Percentiles rank a stretch among this genome's conserved stretches.
phyloP scores from a whole-genome alignment of 2,797 vertebrate species.

The Catostomus latipinnis region DNA sequence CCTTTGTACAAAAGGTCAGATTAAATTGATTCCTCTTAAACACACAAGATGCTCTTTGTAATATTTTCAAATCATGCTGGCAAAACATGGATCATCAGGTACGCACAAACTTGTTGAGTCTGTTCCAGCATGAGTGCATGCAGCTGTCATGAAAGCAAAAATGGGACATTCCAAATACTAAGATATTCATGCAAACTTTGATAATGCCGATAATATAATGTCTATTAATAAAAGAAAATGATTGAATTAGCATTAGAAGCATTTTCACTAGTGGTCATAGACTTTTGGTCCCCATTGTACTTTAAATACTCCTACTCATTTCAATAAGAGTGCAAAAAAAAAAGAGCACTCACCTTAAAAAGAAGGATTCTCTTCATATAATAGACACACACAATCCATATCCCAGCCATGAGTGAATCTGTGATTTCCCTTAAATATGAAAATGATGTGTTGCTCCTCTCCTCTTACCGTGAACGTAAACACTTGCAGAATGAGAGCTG shows the following conservation, averaged over 20 bases:
- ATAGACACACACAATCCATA: background rate
- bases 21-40: no score
- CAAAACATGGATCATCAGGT: no score
- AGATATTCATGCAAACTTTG: no score
- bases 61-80: no score
- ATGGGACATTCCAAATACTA: no score
- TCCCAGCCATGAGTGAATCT: constrained; percentile 18
- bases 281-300: background rate
- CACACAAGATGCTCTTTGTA: no score
- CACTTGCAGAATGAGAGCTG: constrained; percentile 1
- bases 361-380: constrained; percentile 10
- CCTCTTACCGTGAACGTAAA: background rate
- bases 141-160: no score
- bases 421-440: background rate
- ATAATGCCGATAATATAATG: no score
- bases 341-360: constrained; percentile 40
- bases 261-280: background rate
- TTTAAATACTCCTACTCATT: background rate
- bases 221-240: no score
- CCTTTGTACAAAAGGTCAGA: no score
- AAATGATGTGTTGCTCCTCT: background rate
- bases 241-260: background rate
- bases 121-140: no score
- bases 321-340: background rate
- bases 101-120: no score